phyloP scores from a whole-genome alignment of 2,888 invertebrate genomes.

The Melanchra persicariae region DNA sequence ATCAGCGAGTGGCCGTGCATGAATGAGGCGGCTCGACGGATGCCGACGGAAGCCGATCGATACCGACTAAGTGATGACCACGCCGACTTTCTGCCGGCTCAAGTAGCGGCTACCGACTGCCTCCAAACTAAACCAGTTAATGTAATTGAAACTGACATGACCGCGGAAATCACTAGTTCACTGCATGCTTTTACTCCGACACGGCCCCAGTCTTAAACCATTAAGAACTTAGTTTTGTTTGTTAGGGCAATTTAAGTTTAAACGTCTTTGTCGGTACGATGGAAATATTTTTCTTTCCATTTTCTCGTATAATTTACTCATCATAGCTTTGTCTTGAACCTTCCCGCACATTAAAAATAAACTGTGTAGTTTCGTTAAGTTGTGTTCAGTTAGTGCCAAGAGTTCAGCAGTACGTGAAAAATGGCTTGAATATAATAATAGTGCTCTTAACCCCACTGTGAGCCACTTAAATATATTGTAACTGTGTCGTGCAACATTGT shows the following conservation, averaged over 20 bases:
- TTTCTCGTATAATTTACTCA: constrained; percentile 20
- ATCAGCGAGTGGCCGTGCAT: constrained; percentile 70
- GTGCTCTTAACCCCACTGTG: constrained; percentile 15
- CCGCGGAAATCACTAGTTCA: constrained; percentile 21
- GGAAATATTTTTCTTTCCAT: constrained; percentile 14
- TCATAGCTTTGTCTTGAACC: constrained; percentile 12
- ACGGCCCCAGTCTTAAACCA: constrained; percentile 6
- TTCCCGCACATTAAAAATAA: constrained; percentile 13
- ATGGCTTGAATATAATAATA: constrained; percentile 42
- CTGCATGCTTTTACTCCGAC: constrained; percentile 11
- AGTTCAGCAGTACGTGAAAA: constrained; percentile 34
- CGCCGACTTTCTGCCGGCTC: constrained; percentile 53
- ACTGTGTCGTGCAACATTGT: constrained; percentile 48
- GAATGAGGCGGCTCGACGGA: constrained; percentile 66
- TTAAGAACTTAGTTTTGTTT: constrained; percentile 39
- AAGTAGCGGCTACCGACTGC: constrained; percentile 43
- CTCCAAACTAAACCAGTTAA: constrained; percentile 52
- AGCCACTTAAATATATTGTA: constrained; percentile 46
- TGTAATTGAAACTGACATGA: constrained; percentile 58
- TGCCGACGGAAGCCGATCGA: constrained; percentile 69
- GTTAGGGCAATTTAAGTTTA: constrained; percentile 21
- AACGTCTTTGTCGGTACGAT: constrained; percentile 1
- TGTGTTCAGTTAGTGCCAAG: constrained; percentile 39
- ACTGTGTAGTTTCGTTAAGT: constrained; percentile 23
- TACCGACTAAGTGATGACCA: constrained; percentile 75